Evolutionary conservation across 2,797 vertebrate species (phyloP).

Genomic region (Gobio occitaniae): DNA sequence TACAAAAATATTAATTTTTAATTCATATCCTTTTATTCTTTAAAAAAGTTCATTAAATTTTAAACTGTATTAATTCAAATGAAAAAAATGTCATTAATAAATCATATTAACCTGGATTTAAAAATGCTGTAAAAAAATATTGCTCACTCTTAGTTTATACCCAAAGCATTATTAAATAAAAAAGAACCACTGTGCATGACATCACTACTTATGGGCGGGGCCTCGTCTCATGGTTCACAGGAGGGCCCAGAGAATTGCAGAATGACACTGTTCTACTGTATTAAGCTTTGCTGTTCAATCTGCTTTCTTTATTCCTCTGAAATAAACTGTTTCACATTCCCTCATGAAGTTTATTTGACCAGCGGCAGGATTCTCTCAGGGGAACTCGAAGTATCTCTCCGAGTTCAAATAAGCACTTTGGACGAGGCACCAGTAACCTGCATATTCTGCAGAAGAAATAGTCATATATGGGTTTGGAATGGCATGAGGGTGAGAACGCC

Average conservation of each 20-base stretch:
- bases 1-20: background rate
- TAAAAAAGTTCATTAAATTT: background rate
- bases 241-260: background rate
- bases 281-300: constrained; percentile 28
- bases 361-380: background rate
- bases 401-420: constrained; percentile 21
- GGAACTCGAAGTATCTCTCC: background rate
- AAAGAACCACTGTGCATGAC: background rate
- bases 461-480: background rate
- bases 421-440: background rate
- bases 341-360: constrained; percentile 46
- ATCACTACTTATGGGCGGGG: background rate
- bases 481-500: background rate
- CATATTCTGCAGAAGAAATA: background rate
- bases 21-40: background rate
- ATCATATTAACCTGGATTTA: background rate
- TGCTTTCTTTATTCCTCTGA: constrained; percentile 46
- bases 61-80: background rate
- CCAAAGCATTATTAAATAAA: background rate
- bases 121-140: background rate
- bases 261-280: constrained; percentile 21
- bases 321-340: constrained; percentile 49
- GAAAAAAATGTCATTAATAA: background rate
- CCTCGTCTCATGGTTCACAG: background rate
- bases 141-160: background rate